Evolutionary conservation across 2,113 vertebrate species (phyloP).

Genomic region (Piprites chloris): DNA sequence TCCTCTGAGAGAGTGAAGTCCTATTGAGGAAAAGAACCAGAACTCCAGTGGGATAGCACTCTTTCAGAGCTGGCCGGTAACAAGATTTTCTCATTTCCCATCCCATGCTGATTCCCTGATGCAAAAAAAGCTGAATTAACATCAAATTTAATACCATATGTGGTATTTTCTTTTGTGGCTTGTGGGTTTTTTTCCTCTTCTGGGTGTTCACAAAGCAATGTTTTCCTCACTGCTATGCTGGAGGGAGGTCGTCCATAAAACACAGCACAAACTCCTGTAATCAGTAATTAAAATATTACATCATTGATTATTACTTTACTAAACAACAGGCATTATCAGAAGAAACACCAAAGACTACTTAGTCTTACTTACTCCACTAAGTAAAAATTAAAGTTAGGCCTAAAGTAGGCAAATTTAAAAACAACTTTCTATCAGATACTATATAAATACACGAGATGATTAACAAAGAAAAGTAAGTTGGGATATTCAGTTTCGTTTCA

Average conservation of each 20-base stretch:
- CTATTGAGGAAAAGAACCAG: background rate
- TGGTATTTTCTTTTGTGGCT: conserved; percentile 51
- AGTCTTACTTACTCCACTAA: background rate
- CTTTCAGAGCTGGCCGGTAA: background rate
- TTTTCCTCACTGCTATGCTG: conserved; percentile 73
- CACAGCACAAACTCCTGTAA: background rate
- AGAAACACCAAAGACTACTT: background rate
- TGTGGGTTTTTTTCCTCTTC: background rate
- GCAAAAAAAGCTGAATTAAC: background rate
- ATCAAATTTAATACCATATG: background rate
- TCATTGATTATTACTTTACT: background rate
- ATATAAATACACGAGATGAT: background rate
- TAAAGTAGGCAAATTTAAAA: background rate
- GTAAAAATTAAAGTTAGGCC: background rate
- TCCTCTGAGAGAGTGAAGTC: background rate
- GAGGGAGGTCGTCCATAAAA: conserved; percentile 67
- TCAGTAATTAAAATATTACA: background rate
- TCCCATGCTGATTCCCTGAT: background rate
- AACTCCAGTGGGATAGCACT: background rate
- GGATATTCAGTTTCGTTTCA: background rate
- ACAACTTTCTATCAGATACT: background rate
- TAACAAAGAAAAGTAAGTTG: background rate
- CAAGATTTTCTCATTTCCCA: background rate
- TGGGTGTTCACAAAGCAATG: conserved; percentile 66
- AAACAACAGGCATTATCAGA: background rate